These are phyloP conservation scores for Cryptosula pallasiana DNA, from an alignment of 2,888 invertebrate genomes.

Conservation along the genomic window DNA sequence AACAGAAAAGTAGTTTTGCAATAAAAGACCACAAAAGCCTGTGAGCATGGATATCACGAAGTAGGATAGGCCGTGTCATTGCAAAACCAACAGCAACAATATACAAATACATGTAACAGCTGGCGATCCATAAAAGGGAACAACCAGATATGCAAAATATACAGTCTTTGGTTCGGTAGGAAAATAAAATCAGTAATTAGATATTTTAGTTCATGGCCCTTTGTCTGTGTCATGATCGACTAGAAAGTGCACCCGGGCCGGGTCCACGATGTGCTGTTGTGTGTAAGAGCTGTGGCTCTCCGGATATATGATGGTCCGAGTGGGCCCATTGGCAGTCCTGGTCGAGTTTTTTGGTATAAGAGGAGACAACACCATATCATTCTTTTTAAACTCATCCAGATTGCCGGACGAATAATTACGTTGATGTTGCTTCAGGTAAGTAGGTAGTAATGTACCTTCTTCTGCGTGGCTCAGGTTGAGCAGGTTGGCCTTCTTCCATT, in stretches of 20 bases:
- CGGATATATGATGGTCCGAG: slow-evolving; percentile 8
- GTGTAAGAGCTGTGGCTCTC: background rate
- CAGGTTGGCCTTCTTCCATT: slow-evolving; percentile 23
- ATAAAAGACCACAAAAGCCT: too few relatives aligned
- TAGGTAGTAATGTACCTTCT: background rate
- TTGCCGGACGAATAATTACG: slow-evolving; percentile 23
- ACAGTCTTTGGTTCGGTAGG: background rate
- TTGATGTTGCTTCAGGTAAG: background rate
- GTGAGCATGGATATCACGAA: too few relatives aligned
- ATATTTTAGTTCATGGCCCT: background rate
- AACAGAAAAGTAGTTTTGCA: background rate
- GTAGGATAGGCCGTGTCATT: too few relatives aligned
- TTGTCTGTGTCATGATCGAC: too few relatives aligned
- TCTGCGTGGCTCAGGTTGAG: background rate
- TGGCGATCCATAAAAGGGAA: too few relatives aligned
- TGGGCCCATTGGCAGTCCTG: background rate
- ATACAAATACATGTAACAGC: too few relatives aligned
- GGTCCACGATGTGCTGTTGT: too few relatives aligned
- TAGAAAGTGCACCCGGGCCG: too few relatives aligned
- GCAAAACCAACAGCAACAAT: too few relatives aligned
- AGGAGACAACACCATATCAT: slow-evolving; percentile 5
- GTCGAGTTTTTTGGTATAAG: background rate
- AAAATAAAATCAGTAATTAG: background rate
- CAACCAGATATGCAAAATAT: background rate
- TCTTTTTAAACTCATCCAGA: background rate